Conservation (phyloP, 2,888 invertebrate species). For the Didymodactylos carnosus region DNA sequence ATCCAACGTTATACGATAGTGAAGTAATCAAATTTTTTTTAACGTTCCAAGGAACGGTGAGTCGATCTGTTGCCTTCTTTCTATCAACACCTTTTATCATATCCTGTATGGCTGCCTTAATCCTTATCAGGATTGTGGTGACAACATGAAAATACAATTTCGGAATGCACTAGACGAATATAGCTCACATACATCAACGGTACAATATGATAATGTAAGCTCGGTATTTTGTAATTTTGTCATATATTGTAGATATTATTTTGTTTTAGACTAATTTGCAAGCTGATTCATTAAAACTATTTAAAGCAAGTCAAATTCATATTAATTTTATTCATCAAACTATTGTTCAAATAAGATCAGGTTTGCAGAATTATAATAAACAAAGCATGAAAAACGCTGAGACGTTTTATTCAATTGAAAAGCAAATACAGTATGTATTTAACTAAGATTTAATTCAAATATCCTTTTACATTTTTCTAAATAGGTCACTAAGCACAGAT, state of each 20-base stretch:
- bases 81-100: no score
- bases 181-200: not conserved
- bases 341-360: not conserved
- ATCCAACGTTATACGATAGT: constrained; percentile 32
- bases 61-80: no score
- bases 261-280: no score
- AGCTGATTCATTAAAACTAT: no score
- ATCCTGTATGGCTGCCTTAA: not conserved
- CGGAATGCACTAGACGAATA: not conserved
- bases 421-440: constrained; percentile 23
- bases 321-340: not conserved
- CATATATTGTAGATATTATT: no score
- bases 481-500: constrained; percentile 25
- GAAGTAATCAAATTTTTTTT: constrained; percentile 33
- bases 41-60: constrained; percentile 31
- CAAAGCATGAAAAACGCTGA: not conserved
- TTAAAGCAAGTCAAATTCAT: not conserved
- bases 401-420: not conserved
- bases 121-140: not conserved
- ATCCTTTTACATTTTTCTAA: no score
- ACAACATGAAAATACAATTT: not conserved
- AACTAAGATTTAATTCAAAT: no score
- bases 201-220: no score
- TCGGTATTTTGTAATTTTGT: no score
- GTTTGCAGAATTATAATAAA: not conserved